These are phyloP conservation scores for Sebastes hopkinsi DNA, from an alignment of 2,797 vertebrate genomes.

Conservation along the genomic window DNA sequence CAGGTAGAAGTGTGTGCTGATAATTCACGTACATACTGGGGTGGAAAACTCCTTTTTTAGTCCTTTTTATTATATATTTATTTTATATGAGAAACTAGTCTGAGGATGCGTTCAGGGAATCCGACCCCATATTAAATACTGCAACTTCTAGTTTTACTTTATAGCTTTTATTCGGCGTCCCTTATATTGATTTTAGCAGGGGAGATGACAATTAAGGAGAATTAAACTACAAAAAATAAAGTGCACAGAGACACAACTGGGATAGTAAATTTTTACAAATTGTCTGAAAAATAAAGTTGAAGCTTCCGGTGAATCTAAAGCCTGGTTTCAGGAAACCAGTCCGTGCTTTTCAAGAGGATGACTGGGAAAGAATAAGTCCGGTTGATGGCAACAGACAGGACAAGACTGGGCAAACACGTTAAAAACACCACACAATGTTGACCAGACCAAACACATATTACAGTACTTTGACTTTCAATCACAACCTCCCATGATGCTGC, in stretches of 20 bases:
- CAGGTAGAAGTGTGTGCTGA: background rate
- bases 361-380: conserved; percentile 51
- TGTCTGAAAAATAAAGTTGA: conserved; percentile 20
- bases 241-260: background rate
- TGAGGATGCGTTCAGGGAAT: background rate
- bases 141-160: background rate
- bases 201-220: background rate
- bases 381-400: conserved; percentile 69
- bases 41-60: background rate
- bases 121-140: background rate
- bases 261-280: background rate
- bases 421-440: conserved; percentile 73
- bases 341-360: conserved; percentile 41
- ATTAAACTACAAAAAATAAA: background rate
- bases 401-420: conserved; percentile 75
- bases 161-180: background rate
- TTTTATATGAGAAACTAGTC: background rate
- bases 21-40: background rate
- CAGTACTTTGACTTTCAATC: conserved; percentile 78
- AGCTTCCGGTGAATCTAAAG: conserved; percentile 26
- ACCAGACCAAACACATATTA: conserved; percentile 78
- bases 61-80: too few species aligned
- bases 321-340: conserved; percentile 62
- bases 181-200: conserved; percentile 4
- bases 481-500: conserved; percentile 73